phyloP scores from a whole-genome alignment of 2,113 vertebrate genomes.

The Leucoraja erinaceus region DNA sequence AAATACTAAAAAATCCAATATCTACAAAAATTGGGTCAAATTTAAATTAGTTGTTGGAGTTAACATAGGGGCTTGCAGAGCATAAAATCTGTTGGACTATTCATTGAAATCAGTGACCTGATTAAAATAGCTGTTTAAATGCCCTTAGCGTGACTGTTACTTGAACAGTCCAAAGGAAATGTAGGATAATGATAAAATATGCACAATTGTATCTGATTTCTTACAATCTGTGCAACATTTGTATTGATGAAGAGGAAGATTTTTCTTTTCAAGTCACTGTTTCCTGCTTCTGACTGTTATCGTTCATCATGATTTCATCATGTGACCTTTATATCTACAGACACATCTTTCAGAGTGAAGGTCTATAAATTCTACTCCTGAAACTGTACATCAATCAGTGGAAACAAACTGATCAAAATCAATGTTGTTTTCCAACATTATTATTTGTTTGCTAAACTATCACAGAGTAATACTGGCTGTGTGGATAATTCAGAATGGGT shows the following conservation, averaged over 20 bases:
- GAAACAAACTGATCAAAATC: background rate
- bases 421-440: background rate
- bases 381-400: background rate
- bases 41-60: background rate
- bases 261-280: slow-evolving; percentile 16
- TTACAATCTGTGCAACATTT: background rate
- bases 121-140: background rate
- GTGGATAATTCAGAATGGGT: background rate
- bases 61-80: background rate
- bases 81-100: background rate
- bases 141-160: background rate
- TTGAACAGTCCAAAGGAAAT: background rate
- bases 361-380: background rate
- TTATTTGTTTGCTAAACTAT: background rate
- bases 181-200: background rate
- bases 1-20: background rate
- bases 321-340: background rate
- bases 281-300: background rate
- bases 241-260: background rate
- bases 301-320: slow-evolving; percentile 20
- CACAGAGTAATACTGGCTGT: no score
- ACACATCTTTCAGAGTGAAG: background rate
- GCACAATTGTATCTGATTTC: background rate
- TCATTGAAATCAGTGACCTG: background rate
- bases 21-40: background rate